phyloP scores from a whole-genome alignment of 1,140 invertebrate species.

The Anastatus disparis region DNA sequence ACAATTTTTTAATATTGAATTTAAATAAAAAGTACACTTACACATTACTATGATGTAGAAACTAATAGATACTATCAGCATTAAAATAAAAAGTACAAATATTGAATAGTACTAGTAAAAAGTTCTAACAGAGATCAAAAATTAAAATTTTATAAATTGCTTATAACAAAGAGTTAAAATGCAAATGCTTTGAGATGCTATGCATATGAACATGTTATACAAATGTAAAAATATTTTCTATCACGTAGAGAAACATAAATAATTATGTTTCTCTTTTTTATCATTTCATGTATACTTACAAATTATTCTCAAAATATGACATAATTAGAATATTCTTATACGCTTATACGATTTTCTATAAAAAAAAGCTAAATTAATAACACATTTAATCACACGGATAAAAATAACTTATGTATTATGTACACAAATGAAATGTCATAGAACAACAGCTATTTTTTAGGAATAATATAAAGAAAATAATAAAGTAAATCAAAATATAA shows the following conservation, averaged over 20 bases:
- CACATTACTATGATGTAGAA: conserved; percentile 19
- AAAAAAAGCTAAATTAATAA: conserved; percentile 7
- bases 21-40: conserved; percentile 37
- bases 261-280: conserved; percentile 14
- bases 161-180: conserved; percentile 7
- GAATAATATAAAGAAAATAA: neutral
- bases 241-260: conserved; percentile 22
- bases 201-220: conserved; percentile 23
- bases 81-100: conserved; percentile 36
- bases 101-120: conserved; percentile 11
- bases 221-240: conserved; percentile 38
- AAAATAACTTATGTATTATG: conserved; percentile 33
- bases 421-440: conserved; percentile 33
- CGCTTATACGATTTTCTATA: no score
- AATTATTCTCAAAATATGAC: conserved; percentile 19
- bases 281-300: conserved; percentile 3
- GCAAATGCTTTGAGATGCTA: conserved; percentile 1
- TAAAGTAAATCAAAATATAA: neutral
- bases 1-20: conserved; percentile 30
- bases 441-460: no score
- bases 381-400: conserved; percentile 20
- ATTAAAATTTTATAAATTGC: conserved; percentile 17
- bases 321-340: no score
- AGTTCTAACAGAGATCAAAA: conserved; percentile 29
- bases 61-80: conserved; percentile 13